Percentiles rank a stretch among this genome's conserved stretches.
Evolutionary conservation across 2,797 vertebrate genomes (phyloP).

Genomic region (Phylloscopus collybita): DNA sequence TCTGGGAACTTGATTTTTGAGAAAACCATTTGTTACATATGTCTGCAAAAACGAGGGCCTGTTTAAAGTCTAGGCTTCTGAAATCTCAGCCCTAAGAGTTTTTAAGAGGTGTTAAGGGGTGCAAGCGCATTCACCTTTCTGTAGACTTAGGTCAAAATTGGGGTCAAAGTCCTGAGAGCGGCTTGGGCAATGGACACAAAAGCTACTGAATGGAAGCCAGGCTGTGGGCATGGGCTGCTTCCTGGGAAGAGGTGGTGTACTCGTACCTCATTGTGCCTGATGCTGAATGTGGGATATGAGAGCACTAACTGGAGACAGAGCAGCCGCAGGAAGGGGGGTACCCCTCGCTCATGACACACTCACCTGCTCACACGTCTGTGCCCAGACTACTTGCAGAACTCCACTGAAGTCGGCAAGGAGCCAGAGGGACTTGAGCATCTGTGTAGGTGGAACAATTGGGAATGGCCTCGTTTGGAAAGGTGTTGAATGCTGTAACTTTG

Average conservation of each 20-base stretch:
- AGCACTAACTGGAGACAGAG: not conserved
- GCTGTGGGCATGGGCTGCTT: constrained; percentile 25
- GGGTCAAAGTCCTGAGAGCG: not conserved
- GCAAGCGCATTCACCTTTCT: constrained; percentile 7
- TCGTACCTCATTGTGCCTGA: constrained; percentile 23
- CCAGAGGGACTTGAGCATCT: not conserved
- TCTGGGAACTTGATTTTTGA: not conserved
- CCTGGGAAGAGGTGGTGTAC: not conserved
- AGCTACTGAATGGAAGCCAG: constrained; percentile 42
- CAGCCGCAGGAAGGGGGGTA: not conserved
- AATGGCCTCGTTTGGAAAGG: constrained; percentile 17
- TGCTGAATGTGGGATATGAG: not conserved
- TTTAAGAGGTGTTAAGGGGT: not conserved
- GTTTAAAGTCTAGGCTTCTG: constrained; percentile 22
- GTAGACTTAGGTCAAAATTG: not conserved
- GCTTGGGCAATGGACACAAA: constrained; percentile 32
- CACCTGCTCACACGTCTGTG: not conserved
- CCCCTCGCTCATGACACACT: not conserved
- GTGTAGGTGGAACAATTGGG: not conserved
- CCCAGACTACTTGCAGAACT: constrained; percentile 39
- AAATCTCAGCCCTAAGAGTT: not conserved
- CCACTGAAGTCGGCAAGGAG: constrained; percentile 3
- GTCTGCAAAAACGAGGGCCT: not conserved
- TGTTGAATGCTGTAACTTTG: constrained; percentile 38
- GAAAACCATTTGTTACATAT: not conserved